A percentile compares a stretch with the other conserved stretches of the same genome.
These are phyloP conservation scores for Carcina quercana DNA, from an alignment of 2,888 invertebrate species.

Conservation along the genomic window DNA sequence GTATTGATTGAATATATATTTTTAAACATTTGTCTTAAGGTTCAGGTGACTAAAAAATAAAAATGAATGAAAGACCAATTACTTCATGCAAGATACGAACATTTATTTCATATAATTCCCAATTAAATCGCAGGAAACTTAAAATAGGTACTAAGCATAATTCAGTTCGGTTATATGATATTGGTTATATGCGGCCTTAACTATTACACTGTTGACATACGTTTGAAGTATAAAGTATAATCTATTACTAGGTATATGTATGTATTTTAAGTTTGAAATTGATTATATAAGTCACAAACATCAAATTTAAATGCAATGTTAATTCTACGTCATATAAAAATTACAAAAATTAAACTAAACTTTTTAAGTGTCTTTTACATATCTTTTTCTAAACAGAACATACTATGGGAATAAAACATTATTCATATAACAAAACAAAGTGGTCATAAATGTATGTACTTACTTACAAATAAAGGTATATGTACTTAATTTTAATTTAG, in stretches of 20 bases:
- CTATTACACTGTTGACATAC: constrained; percentile 32
- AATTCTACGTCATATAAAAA: constrained; percentile 42
- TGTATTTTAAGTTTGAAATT: constrained; percentile 30
- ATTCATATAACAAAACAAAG: constrained; percentile 40
- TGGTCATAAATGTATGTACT: constrained; percentile 31
- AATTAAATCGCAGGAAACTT: constrained; percentile 1
- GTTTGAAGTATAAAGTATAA: too few species aligned
- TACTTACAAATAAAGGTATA: constrained; percentile 12
- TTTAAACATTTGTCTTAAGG: too few species aligned
- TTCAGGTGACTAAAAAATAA: too few species aligned
- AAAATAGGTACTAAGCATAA: constrained; percentile 56
- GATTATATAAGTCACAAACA: constrained; percentile 54
- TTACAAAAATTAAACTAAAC: constrained; percentile 19
- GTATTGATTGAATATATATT: too few species aligned
- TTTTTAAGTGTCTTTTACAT: constrained; percentile 28
- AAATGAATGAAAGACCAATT: too few species aligned
- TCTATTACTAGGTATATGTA: too few species aligned
- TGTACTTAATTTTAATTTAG: constrained; percentile 7
- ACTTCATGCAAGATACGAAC: constrained; percentile 60
- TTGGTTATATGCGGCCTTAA: constrained; percentile 57
- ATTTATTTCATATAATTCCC: constrained; percentile 54
- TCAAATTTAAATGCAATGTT: constrained; percentile 71
- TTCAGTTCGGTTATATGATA: constrained; percentile 55
- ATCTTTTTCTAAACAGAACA: constrained; percentile 45
- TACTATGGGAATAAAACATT: constrained; percentile 31